phyloP scores from a whole-genome alignment of 2,113 vertebrate species.

The Dryoscopus gambensis region DNA sequence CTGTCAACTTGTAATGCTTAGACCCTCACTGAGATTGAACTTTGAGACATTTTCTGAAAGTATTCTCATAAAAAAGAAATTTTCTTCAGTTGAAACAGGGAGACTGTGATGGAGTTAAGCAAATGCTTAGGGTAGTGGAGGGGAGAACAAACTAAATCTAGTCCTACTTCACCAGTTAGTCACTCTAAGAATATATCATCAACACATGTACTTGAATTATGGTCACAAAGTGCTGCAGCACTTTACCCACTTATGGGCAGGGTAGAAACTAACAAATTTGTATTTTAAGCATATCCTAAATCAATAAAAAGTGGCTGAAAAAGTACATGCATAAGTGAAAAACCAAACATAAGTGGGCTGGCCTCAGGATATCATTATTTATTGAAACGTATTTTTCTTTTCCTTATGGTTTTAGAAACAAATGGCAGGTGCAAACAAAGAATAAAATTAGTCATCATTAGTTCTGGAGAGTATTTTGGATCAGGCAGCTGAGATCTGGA shows the following conservation, averaged over 20 bases:
- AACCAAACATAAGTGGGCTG: neutral
- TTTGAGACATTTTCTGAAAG: neutral
- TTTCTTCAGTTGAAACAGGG: neutral
- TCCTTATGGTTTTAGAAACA: slow-evolving; percentile 14
- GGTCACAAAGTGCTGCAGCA: neutral
- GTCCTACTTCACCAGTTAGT: neutral
- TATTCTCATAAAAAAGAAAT: neutral
- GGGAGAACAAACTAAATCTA: neutral
- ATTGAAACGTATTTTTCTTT: slow-evolving; percentile 10
- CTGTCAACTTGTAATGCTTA: neutral
- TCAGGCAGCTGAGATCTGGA: neutral
- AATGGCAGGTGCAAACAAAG: slow-evolving; percentile 24
- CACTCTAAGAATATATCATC: neutral
- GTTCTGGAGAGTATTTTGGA: neutral
- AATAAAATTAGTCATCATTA: slow-evolving; percentile 13
- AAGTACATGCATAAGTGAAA: neutral
- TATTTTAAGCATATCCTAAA: neutral
- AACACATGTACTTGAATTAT: neutral
- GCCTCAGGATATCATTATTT: slow-evolving; percentile 23
- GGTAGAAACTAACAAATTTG: neutral
- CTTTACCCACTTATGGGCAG: neutral
- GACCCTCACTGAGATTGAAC: neutral
- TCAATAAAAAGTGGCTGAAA: neutral
- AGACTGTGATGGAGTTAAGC: neutral
- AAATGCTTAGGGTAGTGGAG: neutral